Evolutionary conservation across 2,888 invertebrate genomes (phyloP).

Genomic region (Lumbricus terrestris): DNA sequence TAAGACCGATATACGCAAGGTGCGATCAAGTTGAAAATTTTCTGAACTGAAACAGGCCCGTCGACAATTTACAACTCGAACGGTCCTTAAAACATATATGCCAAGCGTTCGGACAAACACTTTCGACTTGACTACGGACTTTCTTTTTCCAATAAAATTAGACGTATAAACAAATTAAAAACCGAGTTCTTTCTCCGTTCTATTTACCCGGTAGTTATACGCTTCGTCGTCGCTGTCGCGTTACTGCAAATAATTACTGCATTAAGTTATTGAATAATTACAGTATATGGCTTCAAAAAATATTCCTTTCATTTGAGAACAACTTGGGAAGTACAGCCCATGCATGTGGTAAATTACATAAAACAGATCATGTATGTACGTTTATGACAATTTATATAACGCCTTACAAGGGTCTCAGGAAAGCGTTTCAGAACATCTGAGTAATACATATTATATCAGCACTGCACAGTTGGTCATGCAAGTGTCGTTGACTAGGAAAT

Average conservation of each 20-base stretch:
- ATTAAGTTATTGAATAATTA: not conserved
- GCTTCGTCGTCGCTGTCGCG: not conserved
- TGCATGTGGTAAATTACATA: not conserved
- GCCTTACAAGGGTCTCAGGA: too few species aligned
- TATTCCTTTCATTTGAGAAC: not conserved
- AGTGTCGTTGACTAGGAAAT: not conserved
- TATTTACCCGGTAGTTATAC: not conserved
- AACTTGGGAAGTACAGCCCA: not conserved
- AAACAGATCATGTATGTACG: not conserved
- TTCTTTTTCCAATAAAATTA: not conserved
- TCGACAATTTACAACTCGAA: not conserved
- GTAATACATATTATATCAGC: not conserved
- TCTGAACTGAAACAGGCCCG: not conserved
- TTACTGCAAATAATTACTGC: too few species aligned
- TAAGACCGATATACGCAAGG: not conserved
- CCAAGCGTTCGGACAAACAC: not conserved
- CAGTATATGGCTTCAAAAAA: not conserved
- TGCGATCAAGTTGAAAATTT: slow-evolving; percentile 3
- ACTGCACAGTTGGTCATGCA: not conserved
- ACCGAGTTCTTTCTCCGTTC: not conserved
- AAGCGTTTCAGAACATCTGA: not conserved
- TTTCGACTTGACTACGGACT: not conserved
- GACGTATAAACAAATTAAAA: not conserved
- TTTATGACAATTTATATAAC: too few species aligned
- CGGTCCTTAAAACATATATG: not conserved